Percentiles rank a stretch among this genome's conserved stretches.
These are phyloP conservation scores for Papilio polytes DNA, from an alignment of 1,140 invertebrate genomes.

Conservation along the genomic window DNA sequence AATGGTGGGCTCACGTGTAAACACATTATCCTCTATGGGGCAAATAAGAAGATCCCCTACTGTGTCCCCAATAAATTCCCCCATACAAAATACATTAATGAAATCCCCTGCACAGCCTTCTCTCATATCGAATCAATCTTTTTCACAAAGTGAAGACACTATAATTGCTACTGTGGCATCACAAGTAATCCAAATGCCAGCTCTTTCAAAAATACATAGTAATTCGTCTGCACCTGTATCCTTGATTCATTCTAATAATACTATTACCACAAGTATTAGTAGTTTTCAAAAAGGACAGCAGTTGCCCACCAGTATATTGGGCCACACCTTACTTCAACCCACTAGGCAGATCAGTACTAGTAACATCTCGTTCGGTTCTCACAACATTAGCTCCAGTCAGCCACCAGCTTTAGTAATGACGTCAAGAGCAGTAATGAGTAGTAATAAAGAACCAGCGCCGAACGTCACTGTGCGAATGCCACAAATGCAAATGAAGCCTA, in stretches of 20 bases:
- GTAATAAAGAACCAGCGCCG: constrained; percentile 75
- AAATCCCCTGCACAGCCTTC: constrained; percentile 76
- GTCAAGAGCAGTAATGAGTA: constrained; percentile 71
- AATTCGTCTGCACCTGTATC: constrained; percentile 58
- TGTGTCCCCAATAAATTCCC: constrained; percentile 75
- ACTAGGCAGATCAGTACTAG: constrained; percentile 71
- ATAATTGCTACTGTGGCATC: constrained; percentile 59
- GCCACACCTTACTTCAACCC: constrained; percentile 79
- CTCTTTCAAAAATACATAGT: constrained; percentile 80
- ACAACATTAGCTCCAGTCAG: constrained; percentile 81
- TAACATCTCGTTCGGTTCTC: constrained; percentile 80
- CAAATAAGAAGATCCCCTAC: constrained; percentile 75
- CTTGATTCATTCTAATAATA: constrained; percentile 73
- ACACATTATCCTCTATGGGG: constrained; percentile 70
- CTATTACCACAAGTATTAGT: constrained; percentile 71
- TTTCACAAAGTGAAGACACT: constrained; percentile 60
- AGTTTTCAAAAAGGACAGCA: constrained; percentile 70
- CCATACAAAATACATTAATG: constrained; percentile 68
- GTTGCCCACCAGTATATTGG: constrained; percentile 78
- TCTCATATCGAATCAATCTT: constrained; percentile 65
- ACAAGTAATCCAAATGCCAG: constrained; percentile 83
- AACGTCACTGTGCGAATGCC: constrained; percentile 77
- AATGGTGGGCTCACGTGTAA: constrained; percentile 71
- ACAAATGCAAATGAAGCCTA: constrained; percentile 68
- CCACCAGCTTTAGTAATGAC: constrained; percentile 83